phyloP scores from a whole-genome alignment of 2,797 vertebrate species.

The Lagodon rhomboides region DNA sequence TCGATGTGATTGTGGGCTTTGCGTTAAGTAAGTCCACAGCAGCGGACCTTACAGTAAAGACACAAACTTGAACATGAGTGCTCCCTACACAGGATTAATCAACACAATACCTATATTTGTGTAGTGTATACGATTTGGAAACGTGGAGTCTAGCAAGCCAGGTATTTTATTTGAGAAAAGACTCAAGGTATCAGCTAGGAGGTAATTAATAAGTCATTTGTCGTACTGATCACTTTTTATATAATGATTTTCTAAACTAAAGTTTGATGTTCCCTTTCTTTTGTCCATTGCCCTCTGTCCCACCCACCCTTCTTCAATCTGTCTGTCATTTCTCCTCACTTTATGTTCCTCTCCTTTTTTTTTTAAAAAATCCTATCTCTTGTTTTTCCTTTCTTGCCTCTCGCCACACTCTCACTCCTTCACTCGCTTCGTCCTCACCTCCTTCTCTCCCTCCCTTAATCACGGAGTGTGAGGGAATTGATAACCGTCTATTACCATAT shows the following conservation, averaged over 20 bases:
- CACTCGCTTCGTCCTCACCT: conserved; percentile 38
- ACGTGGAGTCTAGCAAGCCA: background rate
- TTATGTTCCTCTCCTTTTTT: conserved; percentile 32
- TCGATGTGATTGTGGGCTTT: background rate
- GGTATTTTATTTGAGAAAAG: background rate
- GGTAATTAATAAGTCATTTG: background rate
- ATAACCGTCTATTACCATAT: conserved; percentile 84
- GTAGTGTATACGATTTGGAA: background rate
- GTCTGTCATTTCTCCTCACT: conserved; percentile 13
- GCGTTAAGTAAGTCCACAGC: background rate
- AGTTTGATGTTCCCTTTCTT: background rate
- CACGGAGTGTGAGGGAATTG: conserved; percentile 76
- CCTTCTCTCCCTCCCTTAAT: conserved; percentile 71
- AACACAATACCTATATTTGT: background rate
- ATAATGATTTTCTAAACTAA: background rate
- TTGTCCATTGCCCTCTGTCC: background rate
- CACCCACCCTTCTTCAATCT: background rate
- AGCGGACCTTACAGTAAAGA: background rate
- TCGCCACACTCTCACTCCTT: conserved; percentile 36
- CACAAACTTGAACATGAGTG: background rate
- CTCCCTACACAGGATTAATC: background rate
- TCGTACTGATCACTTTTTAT: background rate
- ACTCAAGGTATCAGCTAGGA: background rate
- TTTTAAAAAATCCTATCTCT: conserved; percentile 21
- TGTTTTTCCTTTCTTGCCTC: conserved; percentile 29